These are phyloP conservation scores for Gonioctena quinquepunctata DNA, from an alignment of 1,140 invertebrate genomes.

Conservation along the genomic window DNA sequence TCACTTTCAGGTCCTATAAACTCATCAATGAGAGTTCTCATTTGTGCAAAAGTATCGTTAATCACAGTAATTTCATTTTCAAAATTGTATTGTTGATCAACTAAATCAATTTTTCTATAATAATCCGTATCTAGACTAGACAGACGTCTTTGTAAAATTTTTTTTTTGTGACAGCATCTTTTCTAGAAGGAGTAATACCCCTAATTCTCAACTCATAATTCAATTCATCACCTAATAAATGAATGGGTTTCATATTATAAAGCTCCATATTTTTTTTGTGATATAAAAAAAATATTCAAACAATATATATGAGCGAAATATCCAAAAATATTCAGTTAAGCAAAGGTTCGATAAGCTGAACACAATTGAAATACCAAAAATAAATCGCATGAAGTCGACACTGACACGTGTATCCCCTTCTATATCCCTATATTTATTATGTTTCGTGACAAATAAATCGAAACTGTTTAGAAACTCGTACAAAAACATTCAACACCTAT, in stretches of 20 bases:
- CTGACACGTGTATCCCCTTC: too few relatives aligned
- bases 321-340: too few relatives aligned
- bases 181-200: not conserved
- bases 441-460: too few relatives aligned
- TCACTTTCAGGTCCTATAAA: slow-evolving; percentile 9
- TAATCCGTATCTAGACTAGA: not conserved
- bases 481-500: too few relatives aligned
- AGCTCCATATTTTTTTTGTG: not conserved
- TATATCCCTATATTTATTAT: too few relatives aligned
- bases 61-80: not conserved
- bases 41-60: not conserved
- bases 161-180: not conserved
- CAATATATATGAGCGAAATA: too few relatives aligned
- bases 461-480: too few relatives aligned
- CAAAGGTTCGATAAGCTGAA: too few relatives aligned
- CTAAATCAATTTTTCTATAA: not conserved
- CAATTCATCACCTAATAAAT: not conserved
- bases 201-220: slow-evolving; percentile 10
- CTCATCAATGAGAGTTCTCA: slow-evolving; percentile 5
- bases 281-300: too few relatives aligned
- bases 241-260: not conserved
- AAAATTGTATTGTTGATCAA: not conserved
- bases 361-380: too few relatives aligned
- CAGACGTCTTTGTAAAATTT: not conserved
- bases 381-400: too few relatives aligned